Percentiles rank a stretch among this genome's conserved stretches.
Conservation (phyloP, 2,113 vertebrate genomes). For the Silurus asotus region DNA sequence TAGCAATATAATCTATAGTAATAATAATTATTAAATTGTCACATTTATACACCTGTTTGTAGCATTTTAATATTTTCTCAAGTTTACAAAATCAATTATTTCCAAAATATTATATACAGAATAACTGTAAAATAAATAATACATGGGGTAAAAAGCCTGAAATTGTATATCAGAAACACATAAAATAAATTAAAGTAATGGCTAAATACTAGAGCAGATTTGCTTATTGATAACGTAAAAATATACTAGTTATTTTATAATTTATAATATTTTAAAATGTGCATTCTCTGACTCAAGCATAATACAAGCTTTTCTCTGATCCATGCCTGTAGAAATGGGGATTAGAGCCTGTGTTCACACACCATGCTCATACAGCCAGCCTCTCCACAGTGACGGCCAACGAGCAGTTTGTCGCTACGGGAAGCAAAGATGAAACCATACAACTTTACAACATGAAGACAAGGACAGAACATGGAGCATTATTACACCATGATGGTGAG, state of each 20-base stretch:
- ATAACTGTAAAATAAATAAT: too few relatives aligned
- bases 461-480: constrained; percentile 81
- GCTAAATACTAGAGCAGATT: too few relatives aligned
- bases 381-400: constrained; percentile 81
- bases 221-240: too few relatives aligned
- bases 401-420: constrained; percentile 87
- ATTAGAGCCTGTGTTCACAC: constrained; percentile 80
- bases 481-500: constrained; percentile 89
- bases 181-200: too few relatives aligned
- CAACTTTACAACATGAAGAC: constrained; percentile 94
- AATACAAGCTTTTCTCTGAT: not conserved
- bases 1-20: not conserved
- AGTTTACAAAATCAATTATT: too few relatives aligned
- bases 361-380: constrained; percentile 89
- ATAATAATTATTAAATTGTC: not conserved
- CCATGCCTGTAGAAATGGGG: constrained; percentile 79
- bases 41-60: not conserved
- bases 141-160: too few relatives aligned
- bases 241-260: too few relatives aligned
- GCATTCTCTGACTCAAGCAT: too few relatives aligned
- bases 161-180: too few relatives aligned
- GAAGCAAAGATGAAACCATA: constrained; percentile 96
- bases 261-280: too few relatives aligned
- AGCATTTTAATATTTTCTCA: not conserved
- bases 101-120: too few relatives aligned